Base-by-base conservation (phyloP, 1,140 invertebrate genomes). In the Cardiocondyla obscurior region DNA sequence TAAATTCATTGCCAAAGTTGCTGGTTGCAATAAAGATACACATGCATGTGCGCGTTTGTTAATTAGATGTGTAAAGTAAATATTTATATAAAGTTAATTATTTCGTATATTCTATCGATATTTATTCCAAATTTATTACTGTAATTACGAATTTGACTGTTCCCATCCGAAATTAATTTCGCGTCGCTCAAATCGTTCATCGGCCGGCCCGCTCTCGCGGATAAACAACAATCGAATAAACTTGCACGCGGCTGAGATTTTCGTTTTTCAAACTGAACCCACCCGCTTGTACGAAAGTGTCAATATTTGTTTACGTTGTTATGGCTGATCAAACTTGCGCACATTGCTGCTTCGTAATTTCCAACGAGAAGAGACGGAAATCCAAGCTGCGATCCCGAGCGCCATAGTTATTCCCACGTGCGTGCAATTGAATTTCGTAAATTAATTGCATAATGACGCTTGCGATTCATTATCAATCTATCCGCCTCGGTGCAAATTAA, bases 391-490 rank as follows among this genome's bases (percentile, higher is more conserved):
- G 58, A 76, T 82, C 55, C 53, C 33, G 46, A n/a, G n/a, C 81
- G 16, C 42, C 67, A 57, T 51, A 33, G 55, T n/a, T 42, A 62
- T 84, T 76, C 62, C 51, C 62, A 49, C 42, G 42, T 57, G 44
- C 30, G 19, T 42, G 36, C 74, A 84, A 90, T 91, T 90, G 86
- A 84, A 90, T 92, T 90, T 88, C 81, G 85, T 82, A 89, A 85
- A 91, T 90, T 87, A 90, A 92, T 92, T 90, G 83, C 70, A 42
- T 84, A 90, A 90, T 89, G 87, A 88, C 57, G 72, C 79, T 76
- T 83, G 70, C 86, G 86, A 92, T 91, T 91, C 85, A 91, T 88
- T 86, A 89, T 84, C 85, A 82, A 91, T 90, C 85, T 73, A 84
- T 84, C 72, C 58, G 79, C 72, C 76, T 69, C 69, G 55, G 85